Percentiles rank a stretch among this genome's conserved stretches.
phyloP scores from a whole-genome alignment of 2,888 invertebrate genomes.

The Lepidocyrtoides sp. region DNA sequence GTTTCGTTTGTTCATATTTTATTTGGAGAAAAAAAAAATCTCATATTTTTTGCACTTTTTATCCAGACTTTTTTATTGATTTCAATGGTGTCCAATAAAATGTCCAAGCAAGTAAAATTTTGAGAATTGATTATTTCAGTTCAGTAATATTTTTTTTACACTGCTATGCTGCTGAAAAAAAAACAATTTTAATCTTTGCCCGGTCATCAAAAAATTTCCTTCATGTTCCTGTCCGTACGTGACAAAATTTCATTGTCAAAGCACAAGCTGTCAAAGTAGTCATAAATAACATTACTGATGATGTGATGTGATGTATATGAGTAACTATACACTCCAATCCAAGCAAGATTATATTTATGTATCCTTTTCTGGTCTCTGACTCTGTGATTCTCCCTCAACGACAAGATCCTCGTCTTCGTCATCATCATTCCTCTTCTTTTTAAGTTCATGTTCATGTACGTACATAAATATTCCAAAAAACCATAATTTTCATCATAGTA shows the following conservation, averaged over 20 bases:
- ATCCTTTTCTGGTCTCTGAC: background rate
- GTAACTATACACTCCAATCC: background rate
- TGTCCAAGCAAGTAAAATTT: background rate
- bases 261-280: background rate
- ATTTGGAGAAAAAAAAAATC: background rate
- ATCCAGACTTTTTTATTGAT: background rate
- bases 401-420: constrained; percentile 39
- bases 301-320: background rate
- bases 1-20: background rate
- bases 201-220: constrained; percentile 30
- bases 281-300: background rate
- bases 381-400: background rate
- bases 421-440: constrained; percentile 4
- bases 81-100: background rate
- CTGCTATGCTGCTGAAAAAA: background rate
- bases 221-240: background rate
- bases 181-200: constrained; percentile 30
- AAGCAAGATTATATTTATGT: too few relatives aligned
- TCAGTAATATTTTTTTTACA: background rate
- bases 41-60: background rate
- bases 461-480: constrained; percentile 58
- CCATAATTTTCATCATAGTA: constrained; percentile 17
- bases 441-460: constrained; percentile 73
- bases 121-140: background rate
- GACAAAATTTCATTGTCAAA: constrained; percentile 34